Conservation (phyloP, 2,113 vertebrate genomes). For the Dermatemys mawii region DNA sequence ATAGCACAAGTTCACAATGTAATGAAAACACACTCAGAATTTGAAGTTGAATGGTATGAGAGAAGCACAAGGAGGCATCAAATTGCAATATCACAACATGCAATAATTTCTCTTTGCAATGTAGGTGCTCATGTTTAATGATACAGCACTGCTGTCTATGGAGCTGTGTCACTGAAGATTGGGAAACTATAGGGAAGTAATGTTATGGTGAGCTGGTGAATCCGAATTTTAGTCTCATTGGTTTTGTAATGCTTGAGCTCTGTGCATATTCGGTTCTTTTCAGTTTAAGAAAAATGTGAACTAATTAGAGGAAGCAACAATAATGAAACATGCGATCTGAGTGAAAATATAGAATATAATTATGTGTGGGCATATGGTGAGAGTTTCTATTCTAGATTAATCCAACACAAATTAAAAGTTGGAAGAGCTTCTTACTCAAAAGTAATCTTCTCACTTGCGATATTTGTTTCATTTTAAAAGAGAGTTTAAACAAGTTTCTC, state of each 20-base stretch:
- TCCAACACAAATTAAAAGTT: background rate
- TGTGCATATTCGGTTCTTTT: background rate
- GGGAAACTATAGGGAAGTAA: background rate
- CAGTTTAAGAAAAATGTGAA: background rate
- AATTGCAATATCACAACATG: background rate
- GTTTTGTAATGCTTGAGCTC: background rate
- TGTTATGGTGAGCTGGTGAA: background rate
- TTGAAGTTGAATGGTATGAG: background rate
- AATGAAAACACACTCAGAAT: background rate
- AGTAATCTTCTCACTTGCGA: accelerated
- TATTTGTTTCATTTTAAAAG: background rate
- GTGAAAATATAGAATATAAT: slow-evolving; percentile 7
- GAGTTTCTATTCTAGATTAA: slow-evolving; percentile 15
- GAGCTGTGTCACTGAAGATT: background rate
- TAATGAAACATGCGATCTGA: background rate
- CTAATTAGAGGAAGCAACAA: slow-evolving; percentile 13
- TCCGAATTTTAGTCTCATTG: background rate
- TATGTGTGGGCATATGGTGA: background rate
- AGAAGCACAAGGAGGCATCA: background rate
- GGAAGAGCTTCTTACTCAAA: background rate
- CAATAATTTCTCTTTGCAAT: background rate
- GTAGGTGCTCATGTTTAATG: background rate
- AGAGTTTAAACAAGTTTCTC: background rate
- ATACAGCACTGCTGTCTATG: background rate
- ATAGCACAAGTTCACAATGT: background rate